A percentile compares a stretch with the other conserved stretches of the same genome.
phyloP scores from a whole-genome alignment of 2,888 invertebrate species.

The Drosophila quinaria region DNA sequence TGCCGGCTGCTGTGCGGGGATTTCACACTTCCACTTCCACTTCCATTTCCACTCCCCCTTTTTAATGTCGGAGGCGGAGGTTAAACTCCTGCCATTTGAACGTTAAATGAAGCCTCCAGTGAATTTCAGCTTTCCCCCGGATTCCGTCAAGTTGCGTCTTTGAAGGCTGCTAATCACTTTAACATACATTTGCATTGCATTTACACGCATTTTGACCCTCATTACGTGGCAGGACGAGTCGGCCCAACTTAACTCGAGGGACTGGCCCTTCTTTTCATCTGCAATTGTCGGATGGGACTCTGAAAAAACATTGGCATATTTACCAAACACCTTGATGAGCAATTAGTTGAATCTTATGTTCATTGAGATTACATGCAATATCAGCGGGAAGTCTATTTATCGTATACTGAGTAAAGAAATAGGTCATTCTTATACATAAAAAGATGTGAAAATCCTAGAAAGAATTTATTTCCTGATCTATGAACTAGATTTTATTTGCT shows the following conservation, averaged over 20 bases:
- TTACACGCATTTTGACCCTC: constrained; percentile 82
- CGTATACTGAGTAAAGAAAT: neutral
- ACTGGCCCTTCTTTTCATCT: constrained; percentile 43
- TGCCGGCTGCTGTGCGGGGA: constrained; percentile 75
- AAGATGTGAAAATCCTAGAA: neutral
- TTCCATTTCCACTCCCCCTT: neutral
- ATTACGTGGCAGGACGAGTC: constrained; percentile 55
- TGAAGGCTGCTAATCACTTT: constrained; percentile 82
- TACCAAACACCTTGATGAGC: constrained; percentile 59
- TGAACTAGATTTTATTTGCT: neutral
- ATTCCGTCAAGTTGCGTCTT: constrained; percentile 55
- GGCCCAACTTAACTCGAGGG: constrained; percentile 53
- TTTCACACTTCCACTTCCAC: constrained; percentile 22
- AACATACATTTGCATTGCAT: constrained; percentile 84
- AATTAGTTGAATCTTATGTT: constrained; percentile 48
- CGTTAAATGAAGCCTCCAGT: constrained; percentile 72
- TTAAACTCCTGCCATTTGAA: constrained; percentile 39
- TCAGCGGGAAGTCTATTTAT: neutral
- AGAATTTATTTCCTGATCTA: neutral
- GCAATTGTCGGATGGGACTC: constrained; percentile 33
- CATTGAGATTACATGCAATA: constrained; percentile 6
- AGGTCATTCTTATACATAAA: neutral
- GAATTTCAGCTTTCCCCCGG: constrained; percentile 49
- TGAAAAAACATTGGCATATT: constrained; percentile 43
- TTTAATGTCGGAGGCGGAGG: constrained; percentile 13